phyloP scores from a whole-genome alignment of 2,797 vertebrate genomes.

The Xenentodon cancila region DNA sequence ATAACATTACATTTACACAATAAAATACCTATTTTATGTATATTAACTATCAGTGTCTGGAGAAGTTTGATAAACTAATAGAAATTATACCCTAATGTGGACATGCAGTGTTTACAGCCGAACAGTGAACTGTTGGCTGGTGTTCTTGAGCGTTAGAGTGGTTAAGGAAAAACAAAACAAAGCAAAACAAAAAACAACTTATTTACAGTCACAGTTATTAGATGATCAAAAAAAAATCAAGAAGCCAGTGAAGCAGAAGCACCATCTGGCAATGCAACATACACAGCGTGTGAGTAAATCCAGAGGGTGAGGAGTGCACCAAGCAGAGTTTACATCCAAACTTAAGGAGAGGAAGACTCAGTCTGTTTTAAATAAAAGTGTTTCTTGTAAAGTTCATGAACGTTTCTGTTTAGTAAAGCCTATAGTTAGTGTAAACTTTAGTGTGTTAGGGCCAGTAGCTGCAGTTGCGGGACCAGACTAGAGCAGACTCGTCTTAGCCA shows the following conservation, averaged over 20 bases:
- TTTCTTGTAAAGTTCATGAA: too few relatives aligned
- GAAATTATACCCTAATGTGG: neutral
- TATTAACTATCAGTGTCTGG: neutral
- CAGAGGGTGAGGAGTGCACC: neutral
- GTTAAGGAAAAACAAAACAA: too few relatives aligned
- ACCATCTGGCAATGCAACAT: neutral
- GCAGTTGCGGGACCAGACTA: too few relatives aligned
- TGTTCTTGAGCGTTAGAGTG: too few relatives aligned
- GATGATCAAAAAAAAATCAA: neutral
- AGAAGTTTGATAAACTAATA: slow-evolving; percentile 1
- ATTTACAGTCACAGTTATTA: too few relatives aligned
- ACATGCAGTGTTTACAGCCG: too few relatives aligned
- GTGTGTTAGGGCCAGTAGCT: too few relatives aligned
- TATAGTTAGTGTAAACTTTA: too few relatives aligned
- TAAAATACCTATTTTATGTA: neutral
- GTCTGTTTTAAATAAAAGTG: neutral
- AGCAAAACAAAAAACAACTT: too few relatives aligned
- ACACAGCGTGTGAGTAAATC: neutral
- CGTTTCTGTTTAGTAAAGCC: too few relatives aligned
- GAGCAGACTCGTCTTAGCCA: too few relatives aligned
- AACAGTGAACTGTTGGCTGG: too few relatives aligned
- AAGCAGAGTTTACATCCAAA: neutral
- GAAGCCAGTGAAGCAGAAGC: neutral
- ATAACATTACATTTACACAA: neutral
- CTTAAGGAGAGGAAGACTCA: neutral